These are phyloP conservation scores for Limnephilus lunatus DNA, from an alignment of 2,888 invertebrate species.

Conservation along the genomic window DNA sequence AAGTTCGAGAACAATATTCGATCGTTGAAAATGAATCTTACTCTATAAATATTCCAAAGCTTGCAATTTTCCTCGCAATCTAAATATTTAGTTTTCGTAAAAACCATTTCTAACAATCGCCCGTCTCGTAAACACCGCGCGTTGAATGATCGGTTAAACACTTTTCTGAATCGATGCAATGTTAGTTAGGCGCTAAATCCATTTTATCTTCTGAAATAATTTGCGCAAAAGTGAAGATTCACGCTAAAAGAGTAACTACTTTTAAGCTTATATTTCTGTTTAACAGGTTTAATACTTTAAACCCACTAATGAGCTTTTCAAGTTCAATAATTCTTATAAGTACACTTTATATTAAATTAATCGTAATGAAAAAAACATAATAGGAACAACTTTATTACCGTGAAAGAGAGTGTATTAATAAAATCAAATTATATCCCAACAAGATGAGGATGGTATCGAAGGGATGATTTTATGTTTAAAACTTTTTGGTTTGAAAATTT, in stretches of 20 bases:
- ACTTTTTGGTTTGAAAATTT: neutral
- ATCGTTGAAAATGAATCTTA: neutral
- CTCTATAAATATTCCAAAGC: neutral
- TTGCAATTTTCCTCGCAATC: neutral
- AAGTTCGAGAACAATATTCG: neutral
- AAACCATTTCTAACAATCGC: conserved; percentile 9
- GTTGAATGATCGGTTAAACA: neutral
- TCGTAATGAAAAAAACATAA: neutral
- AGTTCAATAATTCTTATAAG: too few relatives aligned
- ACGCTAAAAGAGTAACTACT: neutral
- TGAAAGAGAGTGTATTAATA: neutral
- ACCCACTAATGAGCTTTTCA: neutral
- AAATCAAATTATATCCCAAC: neutral
- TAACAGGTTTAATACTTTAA: neutral
- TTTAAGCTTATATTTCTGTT: neutral
- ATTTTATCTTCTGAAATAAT: neutral
- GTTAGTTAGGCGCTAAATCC: neutral
- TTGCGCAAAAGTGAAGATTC: neutral
- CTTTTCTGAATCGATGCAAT: neutral
- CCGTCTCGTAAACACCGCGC: neutral
- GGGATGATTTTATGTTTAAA: neutral
- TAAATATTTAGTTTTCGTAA: conserved; percentile 15
- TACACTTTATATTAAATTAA: neutral
- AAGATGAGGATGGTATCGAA: neutral
- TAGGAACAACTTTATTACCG: neutral